A percentile compares a stretch with the other conserved stretches of the same genome.
Conservation (phyloP, 2,113 vertebrate species). For the Paedocypris sp. region DNA sequence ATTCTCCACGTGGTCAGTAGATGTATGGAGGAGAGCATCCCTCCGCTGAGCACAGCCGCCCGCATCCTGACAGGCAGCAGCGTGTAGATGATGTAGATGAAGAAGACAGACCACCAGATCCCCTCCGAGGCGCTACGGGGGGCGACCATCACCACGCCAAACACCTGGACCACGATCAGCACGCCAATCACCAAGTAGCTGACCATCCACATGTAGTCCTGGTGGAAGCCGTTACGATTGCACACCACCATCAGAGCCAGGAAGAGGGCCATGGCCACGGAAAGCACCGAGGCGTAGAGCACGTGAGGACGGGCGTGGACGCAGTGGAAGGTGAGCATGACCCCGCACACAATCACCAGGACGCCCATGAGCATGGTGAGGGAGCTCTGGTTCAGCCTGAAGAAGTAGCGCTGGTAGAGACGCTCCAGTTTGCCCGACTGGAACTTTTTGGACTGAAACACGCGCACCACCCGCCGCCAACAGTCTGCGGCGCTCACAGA, state of each 20-base stretch:
- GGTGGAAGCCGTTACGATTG: constrained; percentile 86
- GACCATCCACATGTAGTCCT: constrained; percentile 95
- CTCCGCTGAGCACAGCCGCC: constrained; percentile 83
- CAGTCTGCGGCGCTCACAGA: constrained; percentile 57
- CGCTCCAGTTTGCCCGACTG: constrained; percentile 89
- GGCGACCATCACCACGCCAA: constrained; percentile 68
- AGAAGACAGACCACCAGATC: constrained; percentile 92
- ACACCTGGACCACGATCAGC: constrained; percentile 72
- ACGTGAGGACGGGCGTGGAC: constrained; percentile 63
- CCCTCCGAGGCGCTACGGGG: constrained; percentile 81
- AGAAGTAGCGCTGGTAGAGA: constrained; percentile 96
- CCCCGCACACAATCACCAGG: constrained; percentile 77
- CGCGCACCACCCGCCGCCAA: constrained; percentile 70
- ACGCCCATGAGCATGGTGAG: constrained; percentile 93
- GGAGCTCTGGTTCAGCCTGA: constrained; percentile 96
- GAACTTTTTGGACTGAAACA: constrained; percentile 95
- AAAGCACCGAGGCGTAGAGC: constrained; percentile 66
- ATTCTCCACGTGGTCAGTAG: constrained; percentile 79
- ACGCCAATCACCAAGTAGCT: constrained; percentile 85
- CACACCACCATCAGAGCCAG: constrained; percentile 88
- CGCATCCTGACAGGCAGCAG: constrained; percentile 91
- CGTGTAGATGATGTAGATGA: constrained; percentile 95
- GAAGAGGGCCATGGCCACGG: constrained; percentile 73
- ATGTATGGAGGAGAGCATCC: constrained; percentile 74
- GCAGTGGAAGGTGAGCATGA: constrained; percentile 88